These are phyloP conservation scores for Athripsodes cinereus DNA, from an alignment of 2,888 invertebrate genomes.

Conservation along the genomic window DNA sequence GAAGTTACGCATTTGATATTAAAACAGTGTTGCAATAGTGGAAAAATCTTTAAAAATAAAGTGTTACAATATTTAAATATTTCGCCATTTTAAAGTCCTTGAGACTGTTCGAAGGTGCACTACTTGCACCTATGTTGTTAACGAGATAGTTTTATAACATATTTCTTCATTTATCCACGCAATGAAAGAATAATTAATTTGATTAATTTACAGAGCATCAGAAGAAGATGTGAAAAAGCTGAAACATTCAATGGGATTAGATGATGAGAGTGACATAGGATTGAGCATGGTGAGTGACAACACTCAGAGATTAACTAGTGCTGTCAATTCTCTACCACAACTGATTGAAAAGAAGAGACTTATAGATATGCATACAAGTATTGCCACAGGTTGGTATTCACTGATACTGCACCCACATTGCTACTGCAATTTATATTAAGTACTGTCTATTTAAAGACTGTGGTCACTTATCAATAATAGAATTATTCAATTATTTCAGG, in stretches of 20 bases:
- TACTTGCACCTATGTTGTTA: too few species aligned
- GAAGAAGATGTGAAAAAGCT: conserved; percentile 96
- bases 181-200: too few species aligned
- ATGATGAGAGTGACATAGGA: conserved; percentile 82
- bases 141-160: background rate
- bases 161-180: too few species aligned
- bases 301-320: conserved; percentile 87
- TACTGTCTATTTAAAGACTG: background rate
- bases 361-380: conserved; percentile 98
- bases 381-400: conserved; percentile 68
- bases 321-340: conserved; percentile 94
- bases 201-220: conserved; percentile 48
- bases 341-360: conserved; percentile 94
- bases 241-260: conserved; percentile 91
- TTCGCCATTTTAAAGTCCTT: too few species aligned
- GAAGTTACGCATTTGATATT: background rate
- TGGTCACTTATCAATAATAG: too few species aligned
- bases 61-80: too few species aligned
- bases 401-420: background rate
- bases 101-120: too few species aligned
- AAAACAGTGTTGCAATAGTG: too few species aligned
- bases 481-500: conserved; percentile 39
- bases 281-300: conserved; percentile 85
- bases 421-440: too few species aligned
- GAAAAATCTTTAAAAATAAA: too few species aligned